These are phyloP conservation scores for Phyllotreta striolata DNA, from an alignment of 2,888 invertebrate species.

Conservation along the genomic window DNA sequence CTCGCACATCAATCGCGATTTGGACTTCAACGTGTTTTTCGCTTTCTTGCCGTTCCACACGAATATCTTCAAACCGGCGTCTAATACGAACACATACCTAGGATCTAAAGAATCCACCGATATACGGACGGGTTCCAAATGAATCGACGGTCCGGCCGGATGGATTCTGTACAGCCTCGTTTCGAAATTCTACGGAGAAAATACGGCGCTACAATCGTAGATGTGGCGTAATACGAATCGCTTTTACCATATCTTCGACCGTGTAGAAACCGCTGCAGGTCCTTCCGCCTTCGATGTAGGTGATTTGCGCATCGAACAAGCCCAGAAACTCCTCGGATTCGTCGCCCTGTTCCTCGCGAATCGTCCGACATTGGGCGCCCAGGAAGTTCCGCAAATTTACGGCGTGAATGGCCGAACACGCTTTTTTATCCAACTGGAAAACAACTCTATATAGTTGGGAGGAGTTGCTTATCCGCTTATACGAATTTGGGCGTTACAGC, in stretches of 20 bases:
- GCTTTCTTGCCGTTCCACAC: constrained; percentile 91
- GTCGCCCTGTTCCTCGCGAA: constrained; percentile 96
- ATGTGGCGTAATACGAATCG: background rate
- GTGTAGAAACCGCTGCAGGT: constrained; percentile 98
- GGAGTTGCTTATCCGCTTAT: too few relatives aligned
- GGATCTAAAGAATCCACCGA: constrained; percentile 82
- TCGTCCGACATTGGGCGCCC: constrained; percentile 92
- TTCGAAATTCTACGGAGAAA: constrained; percentile 73
- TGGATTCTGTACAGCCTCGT: constrained; percentile 89
- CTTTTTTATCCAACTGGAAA: constrained; percentile 86
- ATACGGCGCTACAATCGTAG: background rate
- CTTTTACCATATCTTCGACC: constrained; percentile 83
- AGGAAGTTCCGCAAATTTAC: constrained; percentile 96
- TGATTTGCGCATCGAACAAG: constrained; percentile 88
- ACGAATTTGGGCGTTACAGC: too few relatives aligned
- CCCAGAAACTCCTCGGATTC: constrained; percentile 95
- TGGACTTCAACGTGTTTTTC: constrained; percentile 89
- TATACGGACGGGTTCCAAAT: constrained; percentile 87
- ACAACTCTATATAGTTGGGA: constrained; percentile 20
- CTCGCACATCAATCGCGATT: constrained; percentile 90
- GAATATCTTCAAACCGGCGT: constrained; percentile 84
- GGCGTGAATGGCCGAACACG: constrained; percentile 97
- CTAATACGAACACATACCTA: constrained; percentile 89
- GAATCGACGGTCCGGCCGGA: constrained; percentile 85
- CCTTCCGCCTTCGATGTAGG: constrained; percentile 97